Evolutionary conservation across 2,113 vertebrate species (phyloP).

Genomic region (Psettodes erumei): DNA sequence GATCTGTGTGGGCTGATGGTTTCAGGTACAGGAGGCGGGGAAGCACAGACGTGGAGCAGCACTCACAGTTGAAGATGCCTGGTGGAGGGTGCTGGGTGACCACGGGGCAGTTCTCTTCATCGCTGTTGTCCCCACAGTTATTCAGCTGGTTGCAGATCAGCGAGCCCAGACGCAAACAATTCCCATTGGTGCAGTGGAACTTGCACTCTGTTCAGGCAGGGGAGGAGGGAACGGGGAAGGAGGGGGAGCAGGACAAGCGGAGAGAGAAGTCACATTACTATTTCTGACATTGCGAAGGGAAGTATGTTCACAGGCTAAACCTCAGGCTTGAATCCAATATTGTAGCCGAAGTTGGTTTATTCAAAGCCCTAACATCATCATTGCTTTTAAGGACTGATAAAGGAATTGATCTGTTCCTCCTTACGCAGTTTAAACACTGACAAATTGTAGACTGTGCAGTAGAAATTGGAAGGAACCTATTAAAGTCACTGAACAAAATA

Average conservation of each 20-base stretch:
- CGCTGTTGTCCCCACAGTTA: constrained; percentile 97
- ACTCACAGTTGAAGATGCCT: constrained; percentile 96
- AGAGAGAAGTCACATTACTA: constrained; percentile 8
- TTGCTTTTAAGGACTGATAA: background rate
- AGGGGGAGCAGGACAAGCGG: background rate
- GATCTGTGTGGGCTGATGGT: background rate
- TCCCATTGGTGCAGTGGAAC: constrained; percentile 97
- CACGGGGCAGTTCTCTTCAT: constrained; percentile 95
- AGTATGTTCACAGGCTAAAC: background rate
- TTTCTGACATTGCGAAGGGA: constrained; percentile 1
- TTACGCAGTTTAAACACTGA: background rate
- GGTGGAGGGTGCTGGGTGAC: constrained; percentile 95
- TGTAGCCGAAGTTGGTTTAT: background rate
- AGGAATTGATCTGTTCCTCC: background rate
- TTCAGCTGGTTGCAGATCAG: constrained; percentile 98
- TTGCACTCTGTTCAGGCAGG: constrained; percentile 89
- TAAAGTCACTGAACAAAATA: background rate
- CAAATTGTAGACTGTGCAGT: background rate
- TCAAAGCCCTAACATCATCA: background rate
- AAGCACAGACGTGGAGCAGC: background rate
- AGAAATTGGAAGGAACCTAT: background rate
- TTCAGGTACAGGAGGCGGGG: background rate
- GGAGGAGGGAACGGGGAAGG: background rate
- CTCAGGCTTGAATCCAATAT: background rate
- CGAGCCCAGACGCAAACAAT: constrained; percentile 94